Percentiles rank a stretch among this genome's conserved stretches.
Conservation (phyloP, 2,888 invertebrate genomes). For the Atherix ibis region DNA sequence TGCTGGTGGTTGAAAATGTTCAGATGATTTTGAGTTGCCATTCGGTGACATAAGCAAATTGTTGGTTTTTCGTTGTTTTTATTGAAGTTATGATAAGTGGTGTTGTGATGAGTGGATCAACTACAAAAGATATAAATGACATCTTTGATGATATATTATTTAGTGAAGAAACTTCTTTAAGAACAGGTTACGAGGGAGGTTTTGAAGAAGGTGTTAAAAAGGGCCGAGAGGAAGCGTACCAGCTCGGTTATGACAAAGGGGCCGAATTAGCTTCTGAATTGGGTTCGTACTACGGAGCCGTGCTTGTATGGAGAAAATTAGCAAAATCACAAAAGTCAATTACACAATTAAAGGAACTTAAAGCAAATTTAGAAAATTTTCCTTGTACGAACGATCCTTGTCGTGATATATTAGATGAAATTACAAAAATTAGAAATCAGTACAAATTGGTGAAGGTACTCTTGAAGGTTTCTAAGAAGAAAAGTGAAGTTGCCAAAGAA, state of each 20-base stretch:
- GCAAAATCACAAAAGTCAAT: conserved; percentile 38
- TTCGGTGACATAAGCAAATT: no score
- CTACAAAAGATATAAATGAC: conserved; percentile 54
- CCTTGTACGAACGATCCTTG: conserved; percentile 48
- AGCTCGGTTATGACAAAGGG: conserved; percentile 61
- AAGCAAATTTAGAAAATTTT: conserved; percentile 43
- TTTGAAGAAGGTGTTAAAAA: conserved; percentile 41
- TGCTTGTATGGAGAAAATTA: conserved; percentile 35
- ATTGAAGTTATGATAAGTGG: no score
- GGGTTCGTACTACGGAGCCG: conserved; percentile 52
- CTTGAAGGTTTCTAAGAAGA: conserved; percentile 21
- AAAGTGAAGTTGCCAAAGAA: conserved; percentile 12
- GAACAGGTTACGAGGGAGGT: conserved; percentile 52
- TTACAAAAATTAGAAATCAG: conserved; percentile 47
- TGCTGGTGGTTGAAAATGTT: no score
- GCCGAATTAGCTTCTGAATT: conserved; percentile 60
- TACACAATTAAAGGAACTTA: conserved; percentile 39
- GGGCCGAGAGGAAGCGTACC: conserved; percentile 46
- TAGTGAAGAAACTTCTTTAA: conserved; percentile 47
- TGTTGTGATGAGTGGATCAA: conserved; percentile 7
- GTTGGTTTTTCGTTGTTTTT: no score
- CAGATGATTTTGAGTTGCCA: no score
- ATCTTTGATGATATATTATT: conserved; percentile 54
- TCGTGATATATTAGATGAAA: conserved; percentile 44
- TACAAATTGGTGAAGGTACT: conserved; percentile 54